Evolutionary conservation across 2,797 vertebrate genomes (phyloP).

Genomic region (Pteronotus mesoamericanus): DNA sequence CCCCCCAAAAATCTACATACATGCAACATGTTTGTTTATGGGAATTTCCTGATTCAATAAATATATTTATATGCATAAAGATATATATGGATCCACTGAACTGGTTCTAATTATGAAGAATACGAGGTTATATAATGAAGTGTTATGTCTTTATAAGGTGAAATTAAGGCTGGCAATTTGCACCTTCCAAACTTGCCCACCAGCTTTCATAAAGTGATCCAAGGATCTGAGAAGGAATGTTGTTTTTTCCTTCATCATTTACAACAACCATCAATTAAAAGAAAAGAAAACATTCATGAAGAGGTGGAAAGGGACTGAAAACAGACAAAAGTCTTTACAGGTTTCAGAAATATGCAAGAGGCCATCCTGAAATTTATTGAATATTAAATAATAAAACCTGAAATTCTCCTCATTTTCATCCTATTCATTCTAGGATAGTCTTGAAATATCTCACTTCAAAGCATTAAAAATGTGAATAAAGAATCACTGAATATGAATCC

Average conservation of each 20-base stretch:
- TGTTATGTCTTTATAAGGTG: background rate
- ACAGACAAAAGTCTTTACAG: background rate
- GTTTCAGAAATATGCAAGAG: background rate
- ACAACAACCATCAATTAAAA: background rate
- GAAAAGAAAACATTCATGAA: background rate
- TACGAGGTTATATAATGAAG: background rate
- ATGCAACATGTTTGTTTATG: constrained; percentile 38
- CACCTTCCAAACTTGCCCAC: rapidly evolving
- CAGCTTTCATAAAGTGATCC: background rate
- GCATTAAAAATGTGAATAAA: background rate
- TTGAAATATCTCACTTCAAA: background rate
- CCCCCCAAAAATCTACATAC: background rate
- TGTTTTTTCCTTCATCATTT: background rate
- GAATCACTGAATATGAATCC: background rate
- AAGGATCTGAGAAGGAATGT: background rate
- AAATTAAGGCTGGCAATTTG: background rate
- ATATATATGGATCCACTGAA: background rate
- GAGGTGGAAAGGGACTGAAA: background rate
- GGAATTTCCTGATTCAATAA: constrained; percentile 28
- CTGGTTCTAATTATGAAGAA: background rate
- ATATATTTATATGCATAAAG: background rate
- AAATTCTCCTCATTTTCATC: background rate
- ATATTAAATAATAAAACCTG: background rate
- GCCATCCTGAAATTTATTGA: background rate
- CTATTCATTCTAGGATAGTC: background rate